phyloP scores from a whole-genome alignment of 2,797 vertebrate genomes.

The Aldrovandia affinis region DNA sequence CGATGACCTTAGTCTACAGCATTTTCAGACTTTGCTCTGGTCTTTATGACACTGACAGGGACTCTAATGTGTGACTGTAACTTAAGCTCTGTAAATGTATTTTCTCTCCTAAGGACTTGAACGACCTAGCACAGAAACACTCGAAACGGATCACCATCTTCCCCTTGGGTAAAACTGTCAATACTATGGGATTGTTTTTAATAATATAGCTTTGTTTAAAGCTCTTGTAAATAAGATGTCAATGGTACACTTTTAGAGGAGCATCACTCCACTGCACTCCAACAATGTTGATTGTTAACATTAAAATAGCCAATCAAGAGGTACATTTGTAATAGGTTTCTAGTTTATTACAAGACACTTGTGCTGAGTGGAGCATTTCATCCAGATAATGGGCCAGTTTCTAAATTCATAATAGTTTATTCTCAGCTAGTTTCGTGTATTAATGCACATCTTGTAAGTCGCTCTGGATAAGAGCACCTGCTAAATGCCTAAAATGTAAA shows the following conservation, averaged over 20 bases:
- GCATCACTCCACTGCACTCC: not conserved
- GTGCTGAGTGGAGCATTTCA: no score
- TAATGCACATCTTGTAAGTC: no score
- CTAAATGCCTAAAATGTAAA: no score
- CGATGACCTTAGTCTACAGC: not conserved
- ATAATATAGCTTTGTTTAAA: no score
- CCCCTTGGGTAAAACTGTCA: constrained; percentile 34
- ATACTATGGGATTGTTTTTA: not conserved
- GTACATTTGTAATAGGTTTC: not conserved
- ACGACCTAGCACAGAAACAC: constrained; percentile 45
- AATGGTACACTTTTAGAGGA: not conserved
- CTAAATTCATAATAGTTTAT: no score
- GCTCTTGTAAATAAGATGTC: no score
- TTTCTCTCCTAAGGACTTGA: constrained; percentile 48
- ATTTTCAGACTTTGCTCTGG: not conserved
- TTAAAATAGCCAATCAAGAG: not conserved
- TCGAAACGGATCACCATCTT: constrained; percentile 46
- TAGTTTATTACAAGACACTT: no score
- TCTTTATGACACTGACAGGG: not conserved
- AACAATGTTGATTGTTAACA: not conserved
- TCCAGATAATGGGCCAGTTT: no score
- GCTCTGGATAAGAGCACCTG: no score
- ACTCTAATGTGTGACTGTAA: not conserved
- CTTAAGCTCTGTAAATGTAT: not conserved
- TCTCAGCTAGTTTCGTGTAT: no score